phyloP scores from a whole-genome alignment of 2,888 invertebrate species.

The Chrysolina haemoptera region DNA sequence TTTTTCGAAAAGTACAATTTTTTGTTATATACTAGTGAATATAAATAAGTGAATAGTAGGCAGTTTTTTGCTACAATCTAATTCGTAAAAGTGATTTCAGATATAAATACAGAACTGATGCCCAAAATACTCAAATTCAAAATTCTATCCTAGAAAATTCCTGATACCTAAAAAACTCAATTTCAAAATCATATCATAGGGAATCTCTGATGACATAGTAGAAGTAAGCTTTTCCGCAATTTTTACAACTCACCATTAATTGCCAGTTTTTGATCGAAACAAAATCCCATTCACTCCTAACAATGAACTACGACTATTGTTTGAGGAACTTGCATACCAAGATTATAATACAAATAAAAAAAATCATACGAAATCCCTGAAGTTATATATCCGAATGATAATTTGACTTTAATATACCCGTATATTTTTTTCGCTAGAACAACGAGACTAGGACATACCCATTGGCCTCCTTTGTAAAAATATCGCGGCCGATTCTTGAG shows the following conservation, averaged over 20 bases:
- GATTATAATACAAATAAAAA: conserved; percentile 57
- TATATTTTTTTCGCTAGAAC: conserved; percentile 45
- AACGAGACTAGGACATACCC: conserved; percentile 62
- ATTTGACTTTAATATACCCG: conserved; percentile 59
- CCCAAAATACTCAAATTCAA: too few relatives aligned
- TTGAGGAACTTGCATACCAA: conserved; percentile 70
- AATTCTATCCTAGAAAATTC: too few relatives aligned
- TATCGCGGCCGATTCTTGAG: conserved; percentile 72
- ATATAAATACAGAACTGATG: too few relatives aligned
- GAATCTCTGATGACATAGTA: neutral
- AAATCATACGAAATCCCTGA: conserved; percentile 60
- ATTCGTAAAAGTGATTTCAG: too few relatives aligned
- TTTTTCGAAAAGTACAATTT: too few relatives aligned
- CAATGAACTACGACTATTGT: conserved; percentile 57
- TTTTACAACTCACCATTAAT: conserved; percentile 37
- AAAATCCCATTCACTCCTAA: conserved; percentile 50
- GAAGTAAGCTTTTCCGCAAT: neutral
- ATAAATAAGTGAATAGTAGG: too few relatives aligned
- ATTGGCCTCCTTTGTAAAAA: conserved; percentile 69
- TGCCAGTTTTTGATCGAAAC: conserved; percentile 49
- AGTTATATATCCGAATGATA: conserved; percentile 43
- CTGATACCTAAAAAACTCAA: too few relatives aligned
- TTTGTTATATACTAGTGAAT: too few relatives aligned
- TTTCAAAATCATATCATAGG: too few relatives aligned
- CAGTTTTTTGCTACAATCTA: too few relatives aligned